phyloP scores from a whole-genome alignment of 2,888 invertebrate species.

The Drosophila antonietae region DNA sequence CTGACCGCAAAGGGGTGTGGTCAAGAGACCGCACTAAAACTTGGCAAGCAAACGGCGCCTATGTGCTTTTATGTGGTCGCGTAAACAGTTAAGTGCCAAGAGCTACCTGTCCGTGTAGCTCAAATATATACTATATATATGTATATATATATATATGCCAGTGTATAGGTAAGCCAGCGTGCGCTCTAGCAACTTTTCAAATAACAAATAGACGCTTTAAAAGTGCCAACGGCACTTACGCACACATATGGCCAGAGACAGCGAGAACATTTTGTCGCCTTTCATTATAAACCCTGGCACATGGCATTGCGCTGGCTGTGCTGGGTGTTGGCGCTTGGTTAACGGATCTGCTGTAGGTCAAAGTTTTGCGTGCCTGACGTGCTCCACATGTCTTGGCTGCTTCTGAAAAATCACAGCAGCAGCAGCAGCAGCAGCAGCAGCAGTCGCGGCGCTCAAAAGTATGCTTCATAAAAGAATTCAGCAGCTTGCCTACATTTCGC shows the following conservation, averaged over 20 bases:
- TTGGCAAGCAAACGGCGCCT: slow-evolving; percentile 32
- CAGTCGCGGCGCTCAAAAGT: slow-evolving; percentile 47
- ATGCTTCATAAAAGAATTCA: slow-evolving; percentile 47
- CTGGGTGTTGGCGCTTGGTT: not conserved
- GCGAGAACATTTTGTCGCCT: slow-evolving; percentile 69
- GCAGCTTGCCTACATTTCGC: slow-evolving; percentile 53
- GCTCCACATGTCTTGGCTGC: slow-evolving; percentile 36
- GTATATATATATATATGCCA: not conserved
- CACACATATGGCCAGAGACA: slow-evolving; percentile 24
- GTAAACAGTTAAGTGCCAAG: slow-evolving; percentile 32
- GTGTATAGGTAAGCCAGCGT: not conserved
- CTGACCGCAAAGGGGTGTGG: slow-evolving; percentile 44
- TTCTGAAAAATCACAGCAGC: slow-evolving; percentile 58
- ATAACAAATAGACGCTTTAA: slow-evolving; percentile 63
- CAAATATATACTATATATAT: not conserved
- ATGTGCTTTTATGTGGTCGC: slow-evolving; percentile 53
- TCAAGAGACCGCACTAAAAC: slow-evolving; percentile 46
- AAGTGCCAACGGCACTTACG: slow-evolving; percentile 57
- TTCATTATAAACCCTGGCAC: slow-evolving; percentile 42
- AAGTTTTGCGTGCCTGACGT: slow-evolving; percentile 48
- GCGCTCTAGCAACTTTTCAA: slow-evolving; percentile 28
- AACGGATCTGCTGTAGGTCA: slow-evolving; percentile 36
- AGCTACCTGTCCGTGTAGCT: slow-evolving; percentile 23
- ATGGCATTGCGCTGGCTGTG: not conserved
- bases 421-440: slow-evolving; percentile 5